A percentile compares a stretch with the other conserved stretches of the same genome.
Evolutionary conservation across 2,797 vertebrate genomes (phyloP).

Genomic region (Apodemus agrarius): DNA sequence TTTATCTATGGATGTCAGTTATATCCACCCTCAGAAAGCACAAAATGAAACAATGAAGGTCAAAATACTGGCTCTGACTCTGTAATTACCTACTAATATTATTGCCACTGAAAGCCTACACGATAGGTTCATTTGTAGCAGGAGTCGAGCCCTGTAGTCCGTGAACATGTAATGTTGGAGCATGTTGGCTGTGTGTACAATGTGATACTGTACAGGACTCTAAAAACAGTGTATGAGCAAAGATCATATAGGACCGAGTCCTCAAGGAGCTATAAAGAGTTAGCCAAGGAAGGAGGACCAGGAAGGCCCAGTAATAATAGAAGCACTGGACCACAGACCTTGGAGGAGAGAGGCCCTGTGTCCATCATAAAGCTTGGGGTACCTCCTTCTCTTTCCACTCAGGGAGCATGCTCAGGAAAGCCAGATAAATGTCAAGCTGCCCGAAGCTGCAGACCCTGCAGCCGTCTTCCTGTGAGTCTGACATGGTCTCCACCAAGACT

Average conservation of each 20-base stretch:
- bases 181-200: not conserved
- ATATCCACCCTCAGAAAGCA: not conserved
- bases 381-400: not conserved
- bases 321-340: not conserved
- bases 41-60: not conserved
- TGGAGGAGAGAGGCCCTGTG: not conserved
- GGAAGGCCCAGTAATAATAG: not conserved
- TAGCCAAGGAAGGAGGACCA: not conserved
- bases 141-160: not conserved
- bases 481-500: not conserved
- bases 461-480: not conserved
- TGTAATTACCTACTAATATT: not conserved
- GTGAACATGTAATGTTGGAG: no score
- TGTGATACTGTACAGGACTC: not conserved
- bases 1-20: not conserved
- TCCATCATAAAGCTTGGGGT: not conserved
- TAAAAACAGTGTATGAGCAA: not conserved
- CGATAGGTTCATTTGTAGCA: not conserved
- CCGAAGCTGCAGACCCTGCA: not conserved
- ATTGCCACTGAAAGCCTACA: not conserved
- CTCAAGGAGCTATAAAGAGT: not conserved
- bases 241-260: no score
- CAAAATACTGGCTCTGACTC: not conserved
- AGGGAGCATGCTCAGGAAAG: not conserved
- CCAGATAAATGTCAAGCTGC: not conserved